Conservation (phyloP, 2,113 vertebrate genomes). For the Reinhardtius hippoglossoides region DNA sequence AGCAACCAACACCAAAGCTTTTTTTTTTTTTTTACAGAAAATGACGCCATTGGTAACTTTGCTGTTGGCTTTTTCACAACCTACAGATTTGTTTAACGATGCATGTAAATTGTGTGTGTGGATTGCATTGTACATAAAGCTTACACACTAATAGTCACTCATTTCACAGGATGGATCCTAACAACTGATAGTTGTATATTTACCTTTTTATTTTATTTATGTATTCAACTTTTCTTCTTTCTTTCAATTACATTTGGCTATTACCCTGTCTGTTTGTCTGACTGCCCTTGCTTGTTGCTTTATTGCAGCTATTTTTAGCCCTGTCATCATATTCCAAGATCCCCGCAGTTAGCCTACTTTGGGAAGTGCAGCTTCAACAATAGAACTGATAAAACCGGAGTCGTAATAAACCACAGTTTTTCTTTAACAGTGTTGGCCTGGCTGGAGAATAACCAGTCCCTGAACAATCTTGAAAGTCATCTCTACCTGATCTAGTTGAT, state of each 20-base stretch:
- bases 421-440: neutral
- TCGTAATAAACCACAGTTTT: neutral
- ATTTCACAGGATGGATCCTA: too few relatives aligned
- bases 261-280: neutral
- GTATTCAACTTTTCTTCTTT: neutral
- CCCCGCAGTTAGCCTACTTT: neutral
- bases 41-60: neutral
- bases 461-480: constrained; percentile 12
- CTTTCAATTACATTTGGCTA: too few relatives aligned
- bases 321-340: neutral
- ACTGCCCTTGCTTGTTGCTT: neutral
- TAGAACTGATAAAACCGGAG: neutral
- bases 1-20: neutral
- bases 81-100: neutral
- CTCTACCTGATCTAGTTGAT: constrained; percentile 24
- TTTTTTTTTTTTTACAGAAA: neutral
- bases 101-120: neutral
- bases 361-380: neutral
- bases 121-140: neutral
- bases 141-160: neutral
- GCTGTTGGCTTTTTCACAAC: neutral
- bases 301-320: neutral
- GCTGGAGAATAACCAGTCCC: neutral
- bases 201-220: neutral
- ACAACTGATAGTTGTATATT: too few relatives aligned